A percentile compares a stretch with the other conserved stretches of the same genome.
Conservation (phyloP, 2,113 vertebrate genomes). For the Onychorhynchus coronatus region DNA sequence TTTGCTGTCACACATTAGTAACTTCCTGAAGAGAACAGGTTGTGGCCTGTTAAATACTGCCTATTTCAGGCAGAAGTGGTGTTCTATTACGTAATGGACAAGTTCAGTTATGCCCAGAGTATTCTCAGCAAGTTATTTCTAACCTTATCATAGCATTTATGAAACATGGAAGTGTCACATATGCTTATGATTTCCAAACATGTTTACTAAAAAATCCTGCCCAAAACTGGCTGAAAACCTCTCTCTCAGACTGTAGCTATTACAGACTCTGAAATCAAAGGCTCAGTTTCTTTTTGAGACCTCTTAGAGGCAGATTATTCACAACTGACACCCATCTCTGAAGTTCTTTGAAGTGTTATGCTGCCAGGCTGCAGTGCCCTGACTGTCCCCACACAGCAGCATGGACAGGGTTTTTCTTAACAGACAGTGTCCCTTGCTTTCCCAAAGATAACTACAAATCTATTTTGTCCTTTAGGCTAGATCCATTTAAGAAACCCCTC, state of each 20-base stretch:
- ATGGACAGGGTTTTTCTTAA: not conserved
- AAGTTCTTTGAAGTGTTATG: not conserved
- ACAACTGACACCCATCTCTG: not conserved
- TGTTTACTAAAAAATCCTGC: not conserved
- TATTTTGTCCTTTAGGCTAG: not conserved
- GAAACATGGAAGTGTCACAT: not conserved
- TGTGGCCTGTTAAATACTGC: not conserved
- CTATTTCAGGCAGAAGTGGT: not conserved
- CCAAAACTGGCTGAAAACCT: not conserved
- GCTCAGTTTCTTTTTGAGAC: not conserved
- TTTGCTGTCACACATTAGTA: fast-evolving
- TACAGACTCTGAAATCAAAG: not conserved
- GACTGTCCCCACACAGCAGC: not conserved
- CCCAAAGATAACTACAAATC: not conserved
- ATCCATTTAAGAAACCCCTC: not conserved
- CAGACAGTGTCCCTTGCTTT: not conserved
- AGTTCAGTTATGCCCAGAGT: not conserved
- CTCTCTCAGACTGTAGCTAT: not conserved
- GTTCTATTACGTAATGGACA: not conserved
- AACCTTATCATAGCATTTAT: not conserved
- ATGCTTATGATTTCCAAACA: not conserved
- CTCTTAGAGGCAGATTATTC: not conserved
- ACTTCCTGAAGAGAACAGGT: not conserved
- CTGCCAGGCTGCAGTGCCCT: not conserved
- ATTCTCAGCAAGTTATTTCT: not conserved